A percentile compares a stretch with the other conserved stretches of the same genome.
Conservation (phyloP, 2,797 vertebrate genomes). For the Vespertilio murinus region DNA sequence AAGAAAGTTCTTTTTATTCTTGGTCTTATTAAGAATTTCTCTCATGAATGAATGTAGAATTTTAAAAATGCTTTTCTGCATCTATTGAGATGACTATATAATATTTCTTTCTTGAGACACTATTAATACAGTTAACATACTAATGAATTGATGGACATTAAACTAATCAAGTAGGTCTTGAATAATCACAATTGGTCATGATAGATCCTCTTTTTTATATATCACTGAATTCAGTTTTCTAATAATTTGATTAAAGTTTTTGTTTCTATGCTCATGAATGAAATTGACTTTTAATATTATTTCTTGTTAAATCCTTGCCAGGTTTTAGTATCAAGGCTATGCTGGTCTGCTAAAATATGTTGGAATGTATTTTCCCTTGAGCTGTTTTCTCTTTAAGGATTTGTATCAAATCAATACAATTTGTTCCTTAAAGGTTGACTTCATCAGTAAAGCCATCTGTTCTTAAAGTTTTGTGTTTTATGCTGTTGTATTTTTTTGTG, state of each 20-base stretch:
- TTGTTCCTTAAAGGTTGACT: constrained; percentile 20
- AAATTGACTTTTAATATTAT: neutral
- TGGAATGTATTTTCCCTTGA: neutral
- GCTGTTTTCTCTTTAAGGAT: neutral
- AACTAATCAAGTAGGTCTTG: neutral
- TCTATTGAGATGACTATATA: neutral
- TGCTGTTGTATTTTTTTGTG: neutral
- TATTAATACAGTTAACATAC: neutral
- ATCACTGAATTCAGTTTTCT: constrained; percentile 15
- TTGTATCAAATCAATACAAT: neutral
- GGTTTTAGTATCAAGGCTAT: neutral
- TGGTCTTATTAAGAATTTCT: neutral
- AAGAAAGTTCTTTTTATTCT: neutral
- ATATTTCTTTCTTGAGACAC: neutral
- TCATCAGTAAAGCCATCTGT: neutral
- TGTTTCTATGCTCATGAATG: neutral
- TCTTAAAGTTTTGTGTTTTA: neutral
- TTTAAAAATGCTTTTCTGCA: neutral
- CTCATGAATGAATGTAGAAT: neutral
- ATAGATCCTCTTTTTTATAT: neutral
- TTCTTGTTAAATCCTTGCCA: neutral
- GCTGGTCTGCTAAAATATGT: neutral
- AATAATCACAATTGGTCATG: neutral
- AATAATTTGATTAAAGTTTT: constrained; percentile 16
- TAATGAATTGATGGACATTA: neutral